These are phyloP conservation scores for Portevinia maculata DNA, from an alignment of 2,888 invertebrate genomes.

Conservation along the genomic window DNA sequence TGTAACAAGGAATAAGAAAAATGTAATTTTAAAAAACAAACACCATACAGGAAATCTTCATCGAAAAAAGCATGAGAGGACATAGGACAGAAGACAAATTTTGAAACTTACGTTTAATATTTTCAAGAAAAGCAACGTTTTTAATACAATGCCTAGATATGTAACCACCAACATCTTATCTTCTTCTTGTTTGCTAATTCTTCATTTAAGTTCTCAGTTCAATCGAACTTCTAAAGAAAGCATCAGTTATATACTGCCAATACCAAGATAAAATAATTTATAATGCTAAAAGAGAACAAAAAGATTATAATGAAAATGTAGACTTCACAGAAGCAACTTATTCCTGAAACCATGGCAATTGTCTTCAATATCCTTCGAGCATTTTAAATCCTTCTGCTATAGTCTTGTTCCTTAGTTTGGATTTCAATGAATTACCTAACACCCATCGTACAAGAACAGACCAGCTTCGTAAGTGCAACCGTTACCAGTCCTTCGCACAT, in stretches of 20 bases:
- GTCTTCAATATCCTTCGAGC: constrained; percentile 31
- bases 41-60: too few species aligned
- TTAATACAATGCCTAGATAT: too few species aligned
- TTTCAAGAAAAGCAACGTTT: too few species aligned
- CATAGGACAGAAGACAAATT: too few species aligned
- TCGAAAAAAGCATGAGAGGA: too few species aligned
- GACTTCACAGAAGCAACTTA: constrained; percentile 7
- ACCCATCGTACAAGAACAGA: constrained; percentile 1
- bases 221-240: not conserved
- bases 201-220: too few species aligned
- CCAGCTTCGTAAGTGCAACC: constrained; percentile 9
- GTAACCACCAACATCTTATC: too few species aligned
- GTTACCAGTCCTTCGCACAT: constrained; percentile 23
- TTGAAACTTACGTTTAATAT: too few species aligned
- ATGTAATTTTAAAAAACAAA: too few species aligned
- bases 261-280: constrained; percentile 15
- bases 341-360: constrained; percentile 18
- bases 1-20: too few species aligned
- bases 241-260: not conserved
- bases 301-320: not conserved
- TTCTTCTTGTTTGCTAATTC: too few species aligned
- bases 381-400: constrained; percentile 9
- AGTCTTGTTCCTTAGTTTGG: not conserved
- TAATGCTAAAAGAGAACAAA: not conserved
- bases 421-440: not conserved